A percentile compares a stretch with the other conserved stretches of the same genome.
Evolutionary conservation across 2,113 vertebrate species (phyloP).

Genomic region (Silurus glanis): DNA sequence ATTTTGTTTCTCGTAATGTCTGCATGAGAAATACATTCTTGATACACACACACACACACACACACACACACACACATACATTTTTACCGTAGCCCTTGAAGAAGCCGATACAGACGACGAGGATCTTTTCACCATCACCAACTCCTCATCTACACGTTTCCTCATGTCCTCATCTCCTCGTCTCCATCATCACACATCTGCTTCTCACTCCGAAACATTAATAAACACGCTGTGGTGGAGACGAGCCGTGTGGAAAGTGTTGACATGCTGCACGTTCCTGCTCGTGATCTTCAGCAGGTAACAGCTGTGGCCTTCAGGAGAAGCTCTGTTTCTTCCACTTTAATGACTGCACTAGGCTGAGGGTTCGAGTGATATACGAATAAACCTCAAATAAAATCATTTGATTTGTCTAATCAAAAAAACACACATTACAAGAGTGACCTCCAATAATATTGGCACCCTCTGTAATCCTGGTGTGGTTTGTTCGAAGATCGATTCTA

Average conservation of each 20-base stretch:
- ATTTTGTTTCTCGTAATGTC: neutral
- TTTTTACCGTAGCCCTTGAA: neutral
- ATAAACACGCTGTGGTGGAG: conserved; percentile 32
- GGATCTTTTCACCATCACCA: neutral
- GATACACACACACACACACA: neutral
- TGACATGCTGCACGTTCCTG: conserved; percentile 48
- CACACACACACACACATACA: neutral
- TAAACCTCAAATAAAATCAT: too few relatives aligned
- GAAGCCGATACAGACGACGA: neutral
- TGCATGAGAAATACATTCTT: conserved; percentile 12
- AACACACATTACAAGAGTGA: too few relatives aligned
- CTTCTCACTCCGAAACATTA: conserved; percentile 41
- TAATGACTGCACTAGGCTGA: conserved; percentile 23
- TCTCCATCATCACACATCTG: conserved; percentile 19
- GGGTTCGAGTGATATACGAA: too few relatives aligned
- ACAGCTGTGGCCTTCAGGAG: conserved; percentile 5
- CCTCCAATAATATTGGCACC: too few relatives aligned
- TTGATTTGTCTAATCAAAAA: too few relatives aligned
- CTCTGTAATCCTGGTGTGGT: too few relatives aligned
- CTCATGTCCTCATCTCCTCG: neutral
- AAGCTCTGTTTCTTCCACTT: conserved; percentile 16
- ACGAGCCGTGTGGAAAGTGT: conserved; percentile 35
- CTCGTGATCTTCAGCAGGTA: conserved; percentile 33
- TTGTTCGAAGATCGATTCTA: too few relatives aligned
- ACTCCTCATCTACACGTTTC: neutral